Conservation (phyloP, 2,888 invertebrate genomes). For the Metacarcinus magister region DNA sequence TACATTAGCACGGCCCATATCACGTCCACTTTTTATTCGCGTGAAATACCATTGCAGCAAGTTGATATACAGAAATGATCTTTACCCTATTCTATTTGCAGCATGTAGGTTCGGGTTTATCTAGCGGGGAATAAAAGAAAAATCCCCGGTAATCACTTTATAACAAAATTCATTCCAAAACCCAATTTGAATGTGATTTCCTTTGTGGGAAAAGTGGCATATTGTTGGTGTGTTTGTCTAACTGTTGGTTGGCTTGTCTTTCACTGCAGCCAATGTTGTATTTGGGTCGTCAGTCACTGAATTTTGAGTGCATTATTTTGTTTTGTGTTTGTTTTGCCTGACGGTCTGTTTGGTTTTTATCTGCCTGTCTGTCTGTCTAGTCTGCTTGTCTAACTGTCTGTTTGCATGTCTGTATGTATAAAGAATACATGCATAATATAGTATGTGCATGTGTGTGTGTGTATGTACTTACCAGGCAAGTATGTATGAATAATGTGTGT, state of each 20-base stretch:
- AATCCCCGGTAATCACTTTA: slow-evolving; percentile 4
- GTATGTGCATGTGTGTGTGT: too few relatives aligned
- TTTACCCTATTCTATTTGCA: not conserved
- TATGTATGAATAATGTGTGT: too few relatives aligned
- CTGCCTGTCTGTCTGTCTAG: not conserved
- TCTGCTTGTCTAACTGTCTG: not conserved
- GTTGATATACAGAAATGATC: not conserved
- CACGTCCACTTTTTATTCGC: not conserved
- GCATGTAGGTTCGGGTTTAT: not conserved
- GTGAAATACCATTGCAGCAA: not conserved
- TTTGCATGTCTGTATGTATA: not conserved
- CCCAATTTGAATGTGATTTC: slow-evolving; percentile 36
- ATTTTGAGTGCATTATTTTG: not conserved
- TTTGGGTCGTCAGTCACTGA: not conserved
- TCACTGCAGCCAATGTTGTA: not conserved
- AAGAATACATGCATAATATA: too few relatives aligned
- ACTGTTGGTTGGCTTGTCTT: not conserved
- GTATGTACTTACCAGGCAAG: too few relatives aligned
- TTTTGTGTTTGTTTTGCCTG: not conserved
- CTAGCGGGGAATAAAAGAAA: not conserved
- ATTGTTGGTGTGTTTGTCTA: slow-evolving; percentile 4
- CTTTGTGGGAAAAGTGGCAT: not conserved
- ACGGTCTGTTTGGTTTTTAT: not conserved
- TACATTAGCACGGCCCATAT: not conserved
- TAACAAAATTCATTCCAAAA: slow-evolving; percentile 7